Percentiles rank a stretch among this genome's conserved stretches.
Evolutionary conservation across 2,797 vertebrate genomes (phyloP).

Genomic region (Poeciliopsis gracilis): DNA sequence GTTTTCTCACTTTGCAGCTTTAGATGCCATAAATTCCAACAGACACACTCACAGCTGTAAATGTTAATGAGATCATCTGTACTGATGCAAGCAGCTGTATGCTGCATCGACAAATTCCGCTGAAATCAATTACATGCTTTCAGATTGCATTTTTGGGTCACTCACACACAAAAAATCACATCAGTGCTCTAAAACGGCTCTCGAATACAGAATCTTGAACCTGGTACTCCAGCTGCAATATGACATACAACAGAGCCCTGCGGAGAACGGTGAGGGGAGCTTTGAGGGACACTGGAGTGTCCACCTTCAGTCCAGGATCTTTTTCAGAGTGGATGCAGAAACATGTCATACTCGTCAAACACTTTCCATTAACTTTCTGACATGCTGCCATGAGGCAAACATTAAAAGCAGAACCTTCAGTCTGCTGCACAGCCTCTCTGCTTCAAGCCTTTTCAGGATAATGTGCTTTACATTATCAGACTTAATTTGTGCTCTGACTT

Average conservation of each 20-base stretch:
- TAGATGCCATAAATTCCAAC: background rate
- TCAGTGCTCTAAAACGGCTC: slow-evolving; percentile 5
- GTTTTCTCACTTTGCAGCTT: background rate
- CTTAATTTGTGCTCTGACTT: background rate
- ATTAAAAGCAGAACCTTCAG: background rate
- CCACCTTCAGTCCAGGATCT: background rate
- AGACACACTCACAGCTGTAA: background rate
- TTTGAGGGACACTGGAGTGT: background rate
- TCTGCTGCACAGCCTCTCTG: background rate
- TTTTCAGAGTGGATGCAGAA: background rate
- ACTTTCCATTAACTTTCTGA: background rate
- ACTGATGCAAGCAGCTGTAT: slow-evolving; percentile 23
- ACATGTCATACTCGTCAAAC: background rate
- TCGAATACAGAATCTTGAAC: background rate
- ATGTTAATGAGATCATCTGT: slow-evolving; percentile 31
- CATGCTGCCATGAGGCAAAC: background rate
- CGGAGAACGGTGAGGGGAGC: background rate
- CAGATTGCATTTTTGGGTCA: slow-evolving; percentile 46
- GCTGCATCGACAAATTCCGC: slow-evolving; percentile 47
- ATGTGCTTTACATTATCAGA: background rate
- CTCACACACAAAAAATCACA: slow-evolving; percentile 29
- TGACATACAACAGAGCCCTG: background rate
- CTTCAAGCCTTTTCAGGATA: background rate
- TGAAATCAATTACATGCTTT: slow-evolving; percentile 41
- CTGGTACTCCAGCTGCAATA: background rate